Evolutionary conservation across 2,113 vertebrate species (phyloP).

Genomic region (Melierax canorus): DNA sequence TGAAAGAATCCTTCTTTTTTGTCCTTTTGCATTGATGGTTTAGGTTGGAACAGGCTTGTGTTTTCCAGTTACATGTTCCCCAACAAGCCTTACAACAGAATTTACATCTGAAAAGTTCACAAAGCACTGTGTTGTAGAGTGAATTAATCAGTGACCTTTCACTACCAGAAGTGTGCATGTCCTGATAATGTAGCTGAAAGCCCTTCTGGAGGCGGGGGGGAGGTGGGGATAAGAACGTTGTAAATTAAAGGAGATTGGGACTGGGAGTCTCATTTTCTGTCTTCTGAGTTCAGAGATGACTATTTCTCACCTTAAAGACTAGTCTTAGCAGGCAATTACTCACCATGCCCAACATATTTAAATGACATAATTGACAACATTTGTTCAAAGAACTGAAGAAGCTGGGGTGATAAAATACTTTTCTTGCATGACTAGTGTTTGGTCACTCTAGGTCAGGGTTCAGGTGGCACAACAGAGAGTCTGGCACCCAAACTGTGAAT

Average conservation of each 20-base stretch:
- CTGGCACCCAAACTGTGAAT: constrained; percentile 35
- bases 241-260: constrained; percentile 42
- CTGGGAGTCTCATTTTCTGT: constrained; percentile 5
- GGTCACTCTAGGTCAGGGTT: background rate
- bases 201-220: background rate
- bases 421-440: background rate
- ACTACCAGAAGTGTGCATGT: constrained; percentile 23
- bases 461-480: background rate
- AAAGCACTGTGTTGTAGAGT: constrained; percentile 31
- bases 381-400: background rate
- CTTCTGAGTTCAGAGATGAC: constrained; percentile 9
- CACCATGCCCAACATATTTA: constrained; percentile 20
- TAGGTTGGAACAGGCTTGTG: constrained; percentile 32
- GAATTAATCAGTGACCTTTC: constrained; percentile 66
- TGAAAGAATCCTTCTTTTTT: constrained; percentile 34
- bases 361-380: constrained; percentile 28
- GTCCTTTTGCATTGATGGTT: constrained; percentile 33
- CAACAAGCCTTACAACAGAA: constrained; percentile 53
- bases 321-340: constrained; percentile 9
- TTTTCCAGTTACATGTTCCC: constrained; percentile 62
- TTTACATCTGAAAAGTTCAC: constrained; percentile 69
- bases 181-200: constrained; percentile 35
- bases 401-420: constrained; percentile 16
- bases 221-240: background rate
- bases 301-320: constrained; percentile 27